Evolutionary conservation across 2,888 invertebrate genomes (phyloP).

Genomic region (Dynastes grantii): DNA sequence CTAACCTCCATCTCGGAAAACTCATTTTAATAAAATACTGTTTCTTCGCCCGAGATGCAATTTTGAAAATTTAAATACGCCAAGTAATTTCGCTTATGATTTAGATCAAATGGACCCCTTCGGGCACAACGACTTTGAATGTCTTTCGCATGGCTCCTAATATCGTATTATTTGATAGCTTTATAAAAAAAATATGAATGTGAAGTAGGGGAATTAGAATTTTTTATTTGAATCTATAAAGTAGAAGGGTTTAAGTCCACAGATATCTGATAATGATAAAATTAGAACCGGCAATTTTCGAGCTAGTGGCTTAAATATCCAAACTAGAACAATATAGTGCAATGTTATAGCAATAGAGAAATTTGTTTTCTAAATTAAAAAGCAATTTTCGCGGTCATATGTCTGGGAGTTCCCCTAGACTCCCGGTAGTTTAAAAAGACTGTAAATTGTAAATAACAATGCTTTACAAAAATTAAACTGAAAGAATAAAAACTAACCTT

Average conservation of each 20-base stretch:
- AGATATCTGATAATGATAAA: background rate
- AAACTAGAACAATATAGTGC: too few relatives aligned
- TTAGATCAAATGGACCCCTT: conserved; percentile 42
- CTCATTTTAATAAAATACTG: conserved; percentile 57
- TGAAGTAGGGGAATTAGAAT: background rate
- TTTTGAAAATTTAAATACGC: conserved; percentile 56
- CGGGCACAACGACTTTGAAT: conserved; percentile 32
- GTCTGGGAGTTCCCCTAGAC: too few relatives aligned
- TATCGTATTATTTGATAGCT: conserved; percentile 16
- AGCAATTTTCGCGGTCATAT: too few relatives aligned
- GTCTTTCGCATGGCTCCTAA: conserved; percentile 16
- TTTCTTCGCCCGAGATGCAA: conserved; percentile 54
- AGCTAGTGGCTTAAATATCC: too few relatives aligned
- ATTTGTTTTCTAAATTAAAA: too few relatives aligned
- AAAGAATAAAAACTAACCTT: too few relatives aligned
- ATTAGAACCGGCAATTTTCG: too few relatives aligned
- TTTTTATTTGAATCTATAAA: background rate
- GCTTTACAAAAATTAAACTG: too few relatives aligned
- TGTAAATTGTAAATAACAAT: too few relatives aligned
- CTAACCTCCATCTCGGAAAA: conserved; percentile 54
- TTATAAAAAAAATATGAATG: background rate
- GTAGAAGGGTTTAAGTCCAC: background rate
- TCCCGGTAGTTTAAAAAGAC: too few relatives aligned
- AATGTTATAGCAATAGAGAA: too few relatives aligned
- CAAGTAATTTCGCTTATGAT: conserved; percentile 53